These are phyloP conservation scores for Osmoderma eremita DNA, from an alignment of 2,888 invertebrate species.

Conservation along the genomic window DNA sequence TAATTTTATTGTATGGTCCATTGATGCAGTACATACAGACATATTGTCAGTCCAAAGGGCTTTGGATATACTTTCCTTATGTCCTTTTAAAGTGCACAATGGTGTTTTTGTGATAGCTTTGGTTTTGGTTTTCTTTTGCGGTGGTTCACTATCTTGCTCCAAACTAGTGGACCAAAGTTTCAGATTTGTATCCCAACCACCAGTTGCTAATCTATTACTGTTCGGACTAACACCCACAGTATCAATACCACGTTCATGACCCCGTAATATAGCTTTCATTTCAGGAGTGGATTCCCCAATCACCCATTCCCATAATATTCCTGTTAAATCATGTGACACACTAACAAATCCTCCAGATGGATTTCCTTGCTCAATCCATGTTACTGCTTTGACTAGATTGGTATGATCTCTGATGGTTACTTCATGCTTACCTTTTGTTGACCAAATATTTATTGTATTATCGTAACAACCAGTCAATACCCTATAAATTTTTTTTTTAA, in stretches of 20 bases:
- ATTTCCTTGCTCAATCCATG: conserved; percentile 81
- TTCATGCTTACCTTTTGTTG: conserved; percentile 83
- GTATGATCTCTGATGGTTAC: conserved; percentile 87
- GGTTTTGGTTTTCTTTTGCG: conserved; percentile 56
- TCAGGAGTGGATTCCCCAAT: conserved; percentile 77
- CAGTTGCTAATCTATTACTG: conserved; percentile 76
- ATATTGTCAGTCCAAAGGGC: conserved; percentile 84
- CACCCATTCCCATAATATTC: conserved; percentile 91
- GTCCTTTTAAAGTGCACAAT: conserved; percentile 87
- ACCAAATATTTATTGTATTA: conserved; percentile 91
- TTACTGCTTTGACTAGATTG: conserved; percentile 86
- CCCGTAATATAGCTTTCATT: conserved; percentile 78
- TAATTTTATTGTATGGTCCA: conserved; percentile 94
- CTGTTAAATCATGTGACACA: conserved; percentile 92
- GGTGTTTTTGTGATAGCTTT: conserved; percentile 71
- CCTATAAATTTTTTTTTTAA: conserved; percentile 66
- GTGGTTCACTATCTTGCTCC: conserved; percentile 57
- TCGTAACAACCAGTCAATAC: conserved; percentile 94
- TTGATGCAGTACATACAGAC: conserved; percentile 86
- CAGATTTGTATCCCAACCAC: conserved; percentile 91
- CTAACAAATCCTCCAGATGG: conserved; percentile 67
- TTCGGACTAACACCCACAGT: conserved; percentile 82
- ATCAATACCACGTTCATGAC: conserved; percentile 93
- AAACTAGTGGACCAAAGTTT: conserved; percentile 84
- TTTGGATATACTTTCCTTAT: conserved; percentile 89